Base-by-base conservation (phyloP, 2,797 vertebrate genomes). In the Gobio occitaniae region DNA sequence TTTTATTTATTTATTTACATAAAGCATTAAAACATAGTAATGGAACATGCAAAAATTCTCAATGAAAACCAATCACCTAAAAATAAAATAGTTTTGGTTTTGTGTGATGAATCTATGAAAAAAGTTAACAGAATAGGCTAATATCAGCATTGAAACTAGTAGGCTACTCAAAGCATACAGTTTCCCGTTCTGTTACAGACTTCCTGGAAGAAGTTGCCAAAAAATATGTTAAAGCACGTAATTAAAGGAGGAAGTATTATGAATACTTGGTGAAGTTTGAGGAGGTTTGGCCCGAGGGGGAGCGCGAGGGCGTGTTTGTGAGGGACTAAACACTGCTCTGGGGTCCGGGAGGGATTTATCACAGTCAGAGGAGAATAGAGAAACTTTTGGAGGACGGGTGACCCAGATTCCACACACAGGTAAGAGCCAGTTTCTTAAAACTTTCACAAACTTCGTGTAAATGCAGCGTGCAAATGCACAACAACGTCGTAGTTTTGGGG, bases 381-480 rank as follows among this genome's bases (percentile, higher is more conserved):
- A 72, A 68, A 66, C 72, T 83, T 3, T 71, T 70, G 71, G 84
- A 69, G 68, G 82, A 61, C 56, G 36, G 36, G 65, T 88, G 83
- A 41, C 13, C 54, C 79, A 87, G 11, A 47, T 81, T 78, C 85
- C 75, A 78, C 32, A 36, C 56, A 69, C 82, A 91, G 93, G 94
- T 95, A 89, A 87, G 90, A 79, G 2, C 36, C 44, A 25, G 68
- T 61, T 10, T 29, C 19, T 50, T 9, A 25, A 9, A 36, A 70
- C 19, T 12, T 72, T 2, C 5, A 1, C 47, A 41, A 48, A 71
- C 6, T 3, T 7, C 1, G 25, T n/a, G 5, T 10, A 59, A 61
- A 69, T 41, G 3, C 1, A 13, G 69, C 9, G 0, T 61, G 6
- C 10, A 72, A n/a, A 19, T 29, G 3, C 9, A 19, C 6, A 32